phyloP scores from a whole-genome alignment of 2,888 invertebrate species.

The Drosophila fungiperda region DNA sequence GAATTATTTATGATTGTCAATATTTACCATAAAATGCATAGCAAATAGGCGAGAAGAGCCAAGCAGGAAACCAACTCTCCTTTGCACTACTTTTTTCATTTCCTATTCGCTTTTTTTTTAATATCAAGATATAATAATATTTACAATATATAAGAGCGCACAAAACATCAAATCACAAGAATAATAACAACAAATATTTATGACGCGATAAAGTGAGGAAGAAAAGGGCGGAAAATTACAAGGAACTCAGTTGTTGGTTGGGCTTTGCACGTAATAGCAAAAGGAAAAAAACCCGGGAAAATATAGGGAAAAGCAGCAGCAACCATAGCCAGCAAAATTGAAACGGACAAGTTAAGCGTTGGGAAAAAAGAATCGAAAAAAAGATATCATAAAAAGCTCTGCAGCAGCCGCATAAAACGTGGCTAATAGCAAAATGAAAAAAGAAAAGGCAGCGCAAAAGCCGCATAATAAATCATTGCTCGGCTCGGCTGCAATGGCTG shows the following conservation, averaged over 20 bases:
- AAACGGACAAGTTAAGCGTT: slow-evolving; percentile 77
- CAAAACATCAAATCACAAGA: slow-evolving; percentile 62
- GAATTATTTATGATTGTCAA: slow-evolving; percentile 74
- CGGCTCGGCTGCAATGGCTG: slow-evolving; percentile 45
- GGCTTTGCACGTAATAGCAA: slow-evolving; percentile 34
- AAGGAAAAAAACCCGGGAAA: slow-evolving; percentile 23
- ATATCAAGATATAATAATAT: slow-evolving; percentile 59
- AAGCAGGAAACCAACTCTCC: slow-evolving; percentile 1
- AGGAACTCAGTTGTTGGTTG: slow-evolving; percentile 32
- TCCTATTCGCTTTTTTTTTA: slow-evolving; percentile 16
- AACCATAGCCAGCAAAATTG: slow-evolving; percentile 57
- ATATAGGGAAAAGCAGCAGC: slow-evolving; percentile 33
- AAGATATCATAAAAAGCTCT: slow-evolving; percentile 18
- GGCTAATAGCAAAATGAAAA: slow-evolving; percentile 67
- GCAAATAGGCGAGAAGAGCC: slow-evolving; percentile 18
- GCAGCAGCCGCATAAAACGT: slow-evolving; percentile 58
- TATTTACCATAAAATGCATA: slow-evolving; percentile 57
- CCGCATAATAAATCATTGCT: slow-evolving; percentile 78
- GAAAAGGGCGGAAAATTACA: slow-evolving; percentile 28
- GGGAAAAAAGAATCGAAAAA: slow-evolving; percentile 29
- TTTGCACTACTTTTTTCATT: neutral
- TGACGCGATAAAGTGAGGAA: slow-evolving; percentile 55
- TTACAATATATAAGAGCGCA: slow-evolving; percentile 63
- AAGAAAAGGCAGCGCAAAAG: slow-evolving; percentile 48
- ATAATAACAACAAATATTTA: slow-evolving; percentile 63